Conservation (phyloP, 1,140 invertebrate genomes). For the Ephestia elutella region DNA sequence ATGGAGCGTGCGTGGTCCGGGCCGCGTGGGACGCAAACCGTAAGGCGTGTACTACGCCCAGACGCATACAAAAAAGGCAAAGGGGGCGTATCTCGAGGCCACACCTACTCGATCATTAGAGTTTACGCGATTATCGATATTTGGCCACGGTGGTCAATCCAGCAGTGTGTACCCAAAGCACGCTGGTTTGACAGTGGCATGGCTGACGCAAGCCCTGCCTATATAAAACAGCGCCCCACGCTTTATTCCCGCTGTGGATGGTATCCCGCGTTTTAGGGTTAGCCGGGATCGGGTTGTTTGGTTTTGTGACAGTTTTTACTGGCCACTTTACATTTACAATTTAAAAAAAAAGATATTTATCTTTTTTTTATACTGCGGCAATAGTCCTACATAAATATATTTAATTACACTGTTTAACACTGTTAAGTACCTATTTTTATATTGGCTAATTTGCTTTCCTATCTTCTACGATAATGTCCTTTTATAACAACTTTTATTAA, state of each 20-base stretch:
- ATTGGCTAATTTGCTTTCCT: too few species aligned
- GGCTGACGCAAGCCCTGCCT: conserved; percentile 49
- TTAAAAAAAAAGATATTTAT: conserved; percentile 4
- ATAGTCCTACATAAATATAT: too few species aligned
- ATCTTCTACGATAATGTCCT: too few species aligned
- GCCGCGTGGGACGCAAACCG: conserved; percentile 41
- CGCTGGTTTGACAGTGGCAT: conserved; percentile 63
- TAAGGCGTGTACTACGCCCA: conserved; percentile 62
- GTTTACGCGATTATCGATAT: conserved; percentile 61
- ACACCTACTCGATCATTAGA: conserved; percentile 69
- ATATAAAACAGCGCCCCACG: conserved; percentile 65
- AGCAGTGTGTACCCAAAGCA: conserved; percentile 58
- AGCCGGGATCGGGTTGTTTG: conserved; percentile 25
- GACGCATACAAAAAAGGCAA: conserved; percentile 55
- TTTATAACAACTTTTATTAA: too few species aligned
- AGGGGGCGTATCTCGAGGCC: conserved; percentile 58
- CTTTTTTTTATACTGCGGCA: too few species aligned
- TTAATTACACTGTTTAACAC: too few species aligned
- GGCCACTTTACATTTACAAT: too few species aligned
- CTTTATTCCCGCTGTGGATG: conserved; percentile 44
- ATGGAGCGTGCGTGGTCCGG: conserved; percentile 27
- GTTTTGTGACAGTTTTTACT: conserved; percentile 15
- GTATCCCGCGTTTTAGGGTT: conserved; percentile 25
- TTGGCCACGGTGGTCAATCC: conserved; percentile 47
- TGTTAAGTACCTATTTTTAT: too few species aligned